Evolutionary conservation across 2,888 invertebrate species (phyloP).

Genomic region (Lydus trimaculatus): DNA sequence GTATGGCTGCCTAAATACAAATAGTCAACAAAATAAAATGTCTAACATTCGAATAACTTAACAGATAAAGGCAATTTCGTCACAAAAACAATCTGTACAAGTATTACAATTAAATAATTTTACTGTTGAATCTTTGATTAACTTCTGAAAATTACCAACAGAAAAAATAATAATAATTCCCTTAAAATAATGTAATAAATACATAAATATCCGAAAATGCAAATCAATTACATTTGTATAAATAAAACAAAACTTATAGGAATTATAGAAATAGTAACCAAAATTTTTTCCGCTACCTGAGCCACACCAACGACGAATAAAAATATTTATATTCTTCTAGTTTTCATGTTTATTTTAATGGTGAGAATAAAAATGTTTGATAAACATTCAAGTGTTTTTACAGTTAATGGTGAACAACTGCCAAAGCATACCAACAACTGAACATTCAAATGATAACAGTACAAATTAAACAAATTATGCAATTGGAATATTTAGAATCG

Average conservation of each 20-base stretch:
- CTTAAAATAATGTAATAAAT: not conserved
- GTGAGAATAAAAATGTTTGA: conserved; percentile 9
- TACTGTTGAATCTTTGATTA: not conserved
- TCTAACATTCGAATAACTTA: conserved; percentile 57
- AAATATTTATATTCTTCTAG: conserved; percentile 13
- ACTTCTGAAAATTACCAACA: not conserved
- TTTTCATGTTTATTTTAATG: conserved; percentile 5
- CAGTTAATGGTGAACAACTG: not conserved
- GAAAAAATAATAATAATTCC: not conserved
- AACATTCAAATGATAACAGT: not conserved
- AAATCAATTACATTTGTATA: not conserved
- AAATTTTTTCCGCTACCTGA: conserved; percentile 20
- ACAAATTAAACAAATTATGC: not conserved
- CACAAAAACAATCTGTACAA: conserved; percentile 57
- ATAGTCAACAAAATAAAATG: conserved; percentile 58
- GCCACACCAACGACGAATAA: conserved; percentile 17
- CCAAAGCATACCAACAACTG: not conserved
- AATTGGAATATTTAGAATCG: not conserved
- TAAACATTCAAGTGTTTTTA: conserved; percentile 11
- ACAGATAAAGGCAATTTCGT: conserved; percentile 55
- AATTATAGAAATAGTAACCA: conserved; percentile 1
- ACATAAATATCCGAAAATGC: not conserved
- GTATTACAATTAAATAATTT: conserved; percentile 30
- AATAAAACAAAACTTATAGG: not conserved
- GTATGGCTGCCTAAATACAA: conserved; percentile 49